Evolutionary conservation across 2,797 vertebrate genomes (phyloP).

Genomic region (Xenops minutus): DNA sequence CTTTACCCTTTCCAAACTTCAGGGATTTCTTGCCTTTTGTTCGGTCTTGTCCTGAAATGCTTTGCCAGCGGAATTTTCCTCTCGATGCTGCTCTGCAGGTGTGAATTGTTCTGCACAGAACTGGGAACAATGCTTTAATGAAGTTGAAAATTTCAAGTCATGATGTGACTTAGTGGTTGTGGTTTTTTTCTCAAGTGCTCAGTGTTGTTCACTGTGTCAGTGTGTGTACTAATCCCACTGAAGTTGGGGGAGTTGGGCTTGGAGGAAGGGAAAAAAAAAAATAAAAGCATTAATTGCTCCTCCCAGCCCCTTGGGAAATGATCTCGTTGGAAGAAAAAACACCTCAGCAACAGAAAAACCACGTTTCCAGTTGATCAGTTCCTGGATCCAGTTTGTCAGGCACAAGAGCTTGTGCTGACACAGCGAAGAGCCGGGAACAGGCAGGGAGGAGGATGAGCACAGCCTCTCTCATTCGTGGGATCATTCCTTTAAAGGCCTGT

Average conservation of each 20-base stretch:
- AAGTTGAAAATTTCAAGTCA: not conserved
- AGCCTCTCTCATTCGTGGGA: not conserved
- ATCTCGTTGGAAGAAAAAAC: not conserved
- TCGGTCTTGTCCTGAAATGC: not conserved
- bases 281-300: not conserved
- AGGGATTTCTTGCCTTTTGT: not conserved
- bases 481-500: not conserved
- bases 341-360: not conserved
- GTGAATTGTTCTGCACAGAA: not conserved
- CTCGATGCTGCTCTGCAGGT: not conserved
- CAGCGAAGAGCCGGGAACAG: not conserved
- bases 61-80: not conserved
- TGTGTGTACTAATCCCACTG: not conserved
- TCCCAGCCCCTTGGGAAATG: not conserved
- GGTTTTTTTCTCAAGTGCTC: not conserved
- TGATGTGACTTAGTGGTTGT: not conserved
- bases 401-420: not conserved
- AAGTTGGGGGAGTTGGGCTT: not conserved
- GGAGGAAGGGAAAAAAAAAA: not conserved
- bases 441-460: not conserved
- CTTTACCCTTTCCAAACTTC: not conserved
- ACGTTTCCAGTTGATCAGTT: not conserved
- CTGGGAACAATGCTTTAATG: not conserved
- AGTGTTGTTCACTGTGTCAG: not conserved
- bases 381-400: not conserved